Base-by-base conservation (phyloP, 1,140 invertebrate species). In the Artemia franciscana region DNA sequence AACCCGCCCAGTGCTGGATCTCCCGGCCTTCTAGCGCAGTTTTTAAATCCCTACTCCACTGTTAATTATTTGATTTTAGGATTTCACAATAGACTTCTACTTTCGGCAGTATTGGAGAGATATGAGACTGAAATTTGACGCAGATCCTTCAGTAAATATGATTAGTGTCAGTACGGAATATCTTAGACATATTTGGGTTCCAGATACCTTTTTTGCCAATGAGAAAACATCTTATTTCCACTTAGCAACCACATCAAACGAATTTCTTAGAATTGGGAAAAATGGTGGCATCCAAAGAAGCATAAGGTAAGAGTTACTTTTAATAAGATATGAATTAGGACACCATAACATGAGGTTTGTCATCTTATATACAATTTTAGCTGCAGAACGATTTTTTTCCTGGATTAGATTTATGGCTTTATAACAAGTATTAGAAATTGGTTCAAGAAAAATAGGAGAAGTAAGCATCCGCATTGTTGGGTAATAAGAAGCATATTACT, bases 1-100 rank as follows among this genome's bases (percentile, higher is more conserved):
- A n/a, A n/a, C n/a, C n/a, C n/a, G n/a, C n/a, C n/a, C n/a, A n/a
- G n/a, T n/a, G n/a, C n/a, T n/a, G n/a, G n/a, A n/a, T n/a, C n/a
- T n/a, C n/a, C n/a, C n/a, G n/a, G n/a, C n/a, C n/a, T n/a, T n/a
- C n/a, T n/a, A n/a, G n/a, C 26, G 58, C 15, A 9, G 15, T 5
- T 24, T 21, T n/a, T 59, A 21, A 24, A 23, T 59, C n/a, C 1
- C n/a, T 59, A 0, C 26, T 2, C 57, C 12, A 24, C 59, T 60
- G 15, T 59, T 60, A 12, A 24, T 60, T 60, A 23, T 5, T 5
- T 59, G 1, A n/a, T 23, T 21, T 26, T 60, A 79, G 78, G 79
- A 80, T 68, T 80, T 79, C 69, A 80, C 78, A 21, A 68, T 79
- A 62, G 78, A 79, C 68, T 73, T 79, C 66, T 80, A 79, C 70